Evolutionary conservation across 1,140 invertebrate species (phyloP), one percentile per base, ranked within the genome.

Genomic region (Pogonus chalceus): DNA sequence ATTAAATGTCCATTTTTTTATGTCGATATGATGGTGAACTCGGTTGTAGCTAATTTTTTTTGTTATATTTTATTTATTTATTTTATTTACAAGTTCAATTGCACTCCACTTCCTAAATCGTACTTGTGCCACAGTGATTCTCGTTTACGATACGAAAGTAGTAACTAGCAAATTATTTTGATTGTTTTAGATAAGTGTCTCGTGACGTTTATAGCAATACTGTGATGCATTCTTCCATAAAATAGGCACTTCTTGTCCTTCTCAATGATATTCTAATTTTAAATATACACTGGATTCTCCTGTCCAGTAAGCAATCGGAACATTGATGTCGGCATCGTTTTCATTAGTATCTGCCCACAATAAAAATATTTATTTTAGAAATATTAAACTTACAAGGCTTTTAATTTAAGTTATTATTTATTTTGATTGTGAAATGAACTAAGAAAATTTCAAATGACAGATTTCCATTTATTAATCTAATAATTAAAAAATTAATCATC

Each of bases 331-430:
- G 96, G 96, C 96, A 99, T 99, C 49, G 96, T 99, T 76, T 98
- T 98, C 96, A 99, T 98, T 58, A 97, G 80, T 64, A 99, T 99
- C 93, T 97, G n/a, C n/a, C n/a, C n/a, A n/a, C n/a, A n/a, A n/a
- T n/a, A n/a, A n/a, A n/a, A n/a, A n/a, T n/a, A n/a, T n/a, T n/a
- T n/a, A n/a, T n/a, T n/a, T n/a, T n/a, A n/a, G n/a, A n/a, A n/a
- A n/a, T n/a, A n/a, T n/a, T n/a, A n/a, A n/a, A n/a, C n/a, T n/a
- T n/a, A n/a, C n/a, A n/a, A n/a, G n/a, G n/a, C n/a, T n/a, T n/a
- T n/a, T n/a, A n/a, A n/a, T n/a, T n/a, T n/a, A n/a, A n/a, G n/a
- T n/a, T n/a, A n/a, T n/a, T n/a, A n/a, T n/a, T n/a, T n/a, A n/a
- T n/a, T n/a, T n/a, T n/a, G n/a, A n/a, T n/a, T n/a, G n/a, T n/a